These are phyloP conservation scores for Drosophila sp. DNA, from an alignment of 1,140 invertebrate species.

Conservation along the genomic window DNA sequence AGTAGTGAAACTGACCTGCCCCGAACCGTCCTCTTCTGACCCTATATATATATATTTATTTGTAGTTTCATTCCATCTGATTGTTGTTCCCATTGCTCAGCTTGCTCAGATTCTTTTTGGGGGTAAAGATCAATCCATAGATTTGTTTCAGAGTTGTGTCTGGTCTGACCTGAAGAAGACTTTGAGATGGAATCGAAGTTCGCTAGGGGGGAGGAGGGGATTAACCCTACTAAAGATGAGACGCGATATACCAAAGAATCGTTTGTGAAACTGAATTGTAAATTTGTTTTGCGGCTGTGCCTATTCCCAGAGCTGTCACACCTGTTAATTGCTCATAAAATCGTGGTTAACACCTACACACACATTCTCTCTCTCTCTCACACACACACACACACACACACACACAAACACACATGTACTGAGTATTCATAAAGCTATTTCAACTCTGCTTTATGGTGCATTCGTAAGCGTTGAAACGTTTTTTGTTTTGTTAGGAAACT, in stretches of 20 bases:
- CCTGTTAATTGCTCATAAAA: neutral
- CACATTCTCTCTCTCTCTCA: too few species aligned
- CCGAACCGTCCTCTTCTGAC: neutral
- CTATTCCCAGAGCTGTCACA: neutral
- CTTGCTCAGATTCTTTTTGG: slow-evolving; percentile 56
- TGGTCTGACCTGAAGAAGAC: too few species aligned
- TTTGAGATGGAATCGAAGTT: neutral
- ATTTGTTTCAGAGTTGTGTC: slow-evolving; percentile 7
- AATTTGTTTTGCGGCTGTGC: neutral
- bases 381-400: neutral
- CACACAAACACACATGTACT: neutral
- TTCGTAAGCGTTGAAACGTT: neutral
- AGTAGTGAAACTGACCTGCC: slow-evolving; percentile 23
- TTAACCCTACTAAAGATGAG: too few species aligned
- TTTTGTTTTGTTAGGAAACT: neutral
- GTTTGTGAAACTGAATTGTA: neutral
- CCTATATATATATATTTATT: too few species aligned
- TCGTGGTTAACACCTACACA: neutral
- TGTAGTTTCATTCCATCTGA: slow-evolving; percentile 24
- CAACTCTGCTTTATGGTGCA: too few species aligned
- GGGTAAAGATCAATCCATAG: slow-evolving; percentile 20
- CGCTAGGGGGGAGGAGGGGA: neutral
- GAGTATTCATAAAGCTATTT: neutral
- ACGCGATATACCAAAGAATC: too few species aligned
- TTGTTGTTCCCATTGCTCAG: slow-evolving; percentile 54